phyloP scores from a whole-genome alignment of 2,797 vertebrate species.

The Mallotus villosus region DNA sequence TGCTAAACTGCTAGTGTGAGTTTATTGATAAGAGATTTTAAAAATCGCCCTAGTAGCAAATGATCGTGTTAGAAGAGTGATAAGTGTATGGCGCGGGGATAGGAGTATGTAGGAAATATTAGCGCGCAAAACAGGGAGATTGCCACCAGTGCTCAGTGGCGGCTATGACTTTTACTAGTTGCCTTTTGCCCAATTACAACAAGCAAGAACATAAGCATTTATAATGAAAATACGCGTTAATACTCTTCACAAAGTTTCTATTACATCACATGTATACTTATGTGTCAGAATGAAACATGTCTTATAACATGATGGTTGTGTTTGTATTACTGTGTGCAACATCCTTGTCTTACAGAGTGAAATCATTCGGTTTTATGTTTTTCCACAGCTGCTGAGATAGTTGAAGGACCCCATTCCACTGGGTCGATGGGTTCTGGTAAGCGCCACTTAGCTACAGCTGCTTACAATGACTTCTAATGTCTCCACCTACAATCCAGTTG shows the following conservation, averaged over 20 bases:
- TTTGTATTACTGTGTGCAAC: not conserved
- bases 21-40: conserved; percentile 65
- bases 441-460: conserved; percentile 34
- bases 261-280: no score
- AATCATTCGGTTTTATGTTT: not conserved
- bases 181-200: no score
- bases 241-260: no score
- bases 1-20: conserved; percentile 53
- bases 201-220: no score
- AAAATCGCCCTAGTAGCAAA: conserved; percentile 37
- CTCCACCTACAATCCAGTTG: not conserved
- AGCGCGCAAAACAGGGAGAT: not conserved
- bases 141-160: not conserved
- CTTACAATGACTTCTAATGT: not conserved
- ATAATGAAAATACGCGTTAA: no score
- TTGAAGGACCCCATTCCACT: conserved; percentile 68
- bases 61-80: conserved; percentile 27
- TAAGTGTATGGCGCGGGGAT: conserved; percentile 37
- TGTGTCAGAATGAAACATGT: no score
- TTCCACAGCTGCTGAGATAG: conserved; percentile 66
- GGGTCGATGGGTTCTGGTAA: conserved; percentile 76
- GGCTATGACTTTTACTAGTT: not conserved
- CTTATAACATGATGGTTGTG: not conserved
- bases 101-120: conserved; percentile 4
- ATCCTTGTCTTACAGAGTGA: not conserved